These are phyloP conservation scores for Eumerus sabulonum DNA, from an alignment of 2,888 invertebrate species.

Conservation along the genomic window DNA sequence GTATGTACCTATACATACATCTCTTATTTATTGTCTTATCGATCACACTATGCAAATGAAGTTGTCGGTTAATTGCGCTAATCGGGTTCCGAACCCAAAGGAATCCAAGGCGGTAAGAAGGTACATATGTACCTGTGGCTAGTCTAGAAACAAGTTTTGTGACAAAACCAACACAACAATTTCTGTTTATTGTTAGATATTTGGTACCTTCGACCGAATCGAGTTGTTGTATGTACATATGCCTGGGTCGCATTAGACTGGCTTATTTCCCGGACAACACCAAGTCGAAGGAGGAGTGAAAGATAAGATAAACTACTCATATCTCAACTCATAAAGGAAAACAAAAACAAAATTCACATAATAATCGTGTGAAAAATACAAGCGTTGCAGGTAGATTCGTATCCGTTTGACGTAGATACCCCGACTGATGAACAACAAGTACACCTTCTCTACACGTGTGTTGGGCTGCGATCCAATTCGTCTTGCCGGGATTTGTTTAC, in stretches of 20 bases:
- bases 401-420: slow-evolving; percentile 11
- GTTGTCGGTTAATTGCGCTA: slow-evolving; percentile 54
- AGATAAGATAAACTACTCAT: slow-evolving; percentile 63
- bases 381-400: slow-evolving; percentile 60
- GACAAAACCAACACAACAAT: slow-evolving; percentile 14
- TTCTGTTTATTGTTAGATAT: slow-evolving; percentile 49
- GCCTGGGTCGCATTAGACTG: background rate
- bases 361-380: slow-evolving; percentile 66
- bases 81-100: slow-evolving; percentile 28
- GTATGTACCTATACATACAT: no score
- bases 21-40: slow-evolving; percentile 34
- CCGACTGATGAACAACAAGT: slow-evolving; percentile 40
- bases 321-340: slow-evolving; percentile 47
- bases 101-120: slow-evolving; percentile 3
- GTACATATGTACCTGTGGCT: no score
- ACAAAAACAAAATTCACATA: slow-evolving; percentile 62
- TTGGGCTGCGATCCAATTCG: slow-evolving; percentile 48
- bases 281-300: slow-evolving; percentile 11
- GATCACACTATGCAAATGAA: slow-evolving; percentile 57
- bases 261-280: slow-evolving; percentile 6
- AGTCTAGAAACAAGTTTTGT: no score
- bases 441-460: slow-evolving; percentile 20
- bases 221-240: no score
- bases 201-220: slow-evolving; percentile 28
- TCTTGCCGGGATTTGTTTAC: slow-evolving; percentile 50